Conservation (phyloP, 2,888 invertebrate species). For the Coleophora deauratella region DNA sequence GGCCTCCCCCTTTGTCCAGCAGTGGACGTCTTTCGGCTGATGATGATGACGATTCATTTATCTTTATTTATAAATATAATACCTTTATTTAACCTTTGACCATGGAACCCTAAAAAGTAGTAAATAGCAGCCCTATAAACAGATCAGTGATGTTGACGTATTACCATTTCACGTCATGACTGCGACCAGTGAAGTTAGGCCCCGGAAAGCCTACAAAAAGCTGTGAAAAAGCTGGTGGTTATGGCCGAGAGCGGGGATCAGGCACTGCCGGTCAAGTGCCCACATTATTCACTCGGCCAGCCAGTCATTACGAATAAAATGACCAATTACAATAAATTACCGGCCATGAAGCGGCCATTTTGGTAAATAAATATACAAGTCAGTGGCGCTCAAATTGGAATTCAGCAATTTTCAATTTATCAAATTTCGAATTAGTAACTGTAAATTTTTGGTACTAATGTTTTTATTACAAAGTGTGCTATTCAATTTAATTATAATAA, state of each 20-base stretch:
- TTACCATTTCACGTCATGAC: constrained; percentile 30
- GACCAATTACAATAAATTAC: constrained; percentile 67
- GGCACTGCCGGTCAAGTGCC: constrained; percentile 20
- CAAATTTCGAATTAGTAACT: too few species aligned
- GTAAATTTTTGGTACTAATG: too few species aligned
- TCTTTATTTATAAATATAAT: too few species aligned
- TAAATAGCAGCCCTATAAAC: constrained; percentile 17
- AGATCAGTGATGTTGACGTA: constrained; percentile 19
- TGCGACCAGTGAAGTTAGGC: constrained; percentile 21
- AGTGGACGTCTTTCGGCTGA: too few species aligned
- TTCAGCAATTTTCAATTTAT: too few species aligned
- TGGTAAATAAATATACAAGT: constrained; percentile 49
- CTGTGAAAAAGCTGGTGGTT: constrained; percentile 9
- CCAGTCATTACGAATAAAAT: constrained; percentile 46
- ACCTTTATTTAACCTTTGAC: too few species aligned
- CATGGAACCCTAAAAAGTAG: too few species aligned
- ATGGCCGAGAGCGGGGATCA: constrained; percentile 18
- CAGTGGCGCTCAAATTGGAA: constrained; percentile 5
- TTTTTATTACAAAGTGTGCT: too few species aligned
- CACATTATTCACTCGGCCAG: constrained; percentile 30
- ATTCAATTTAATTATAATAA: too few species aligned
- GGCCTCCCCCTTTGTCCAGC: too few species aligned
- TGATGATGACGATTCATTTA: too few species aligned
- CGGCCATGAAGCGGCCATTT: constrained; percentile 55
- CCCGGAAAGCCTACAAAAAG: constrained; percentile 12